Percentiles rank a stretch among this genome's conserved stretches.
These are phyloP conservation scores for Diaperis boleti DNA, from an alignment of 2,888 invertebrate species.

Conservation along the genomic window DNA sequence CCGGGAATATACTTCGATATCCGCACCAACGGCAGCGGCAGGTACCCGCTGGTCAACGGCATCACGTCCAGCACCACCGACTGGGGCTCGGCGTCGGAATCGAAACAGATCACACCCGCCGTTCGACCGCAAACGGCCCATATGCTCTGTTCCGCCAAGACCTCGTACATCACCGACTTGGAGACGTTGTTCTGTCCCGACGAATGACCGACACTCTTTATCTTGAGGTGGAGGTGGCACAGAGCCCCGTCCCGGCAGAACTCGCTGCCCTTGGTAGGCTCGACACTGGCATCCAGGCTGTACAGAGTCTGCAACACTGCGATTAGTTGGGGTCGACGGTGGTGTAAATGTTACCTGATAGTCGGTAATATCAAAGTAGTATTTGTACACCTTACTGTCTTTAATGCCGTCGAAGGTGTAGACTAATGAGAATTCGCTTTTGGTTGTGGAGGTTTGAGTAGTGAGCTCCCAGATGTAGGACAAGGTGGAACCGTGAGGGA, in stretches of 20 bases:
- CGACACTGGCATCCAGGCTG: conserved; percentile 81
- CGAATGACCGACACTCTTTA: conserved; percentile 66
- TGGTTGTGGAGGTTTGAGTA: conserved; percentile 67
- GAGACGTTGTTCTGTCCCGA: conserved; percentile 48
- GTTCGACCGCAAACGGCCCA: conserved; percentile 95
- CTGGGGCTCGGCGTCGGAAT: conserved; percentile 69
- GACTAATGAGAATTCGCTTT: conserved; percentile 74
- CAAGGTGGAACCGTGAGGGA: conserved; percentile 80
- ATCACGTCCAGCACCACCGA: conserved; percentile 88
- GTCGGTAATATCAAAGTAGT: conserved; percentile 84
- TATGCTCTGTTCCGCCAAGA: conserved; percentile 89
- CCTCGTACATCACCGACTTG: conserved; percentile 92
- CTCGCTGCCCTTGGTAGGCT: conserved; percentile 84
- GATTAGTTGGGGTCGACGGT: background rate
- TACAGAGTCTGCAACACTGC: conserved; percentile 77
- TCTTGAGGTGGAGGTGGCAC: conserved; percentile 83
- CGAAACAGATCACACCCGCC: conserved; percentile 76
- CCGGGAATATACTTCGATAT: conserved; percentile 92
- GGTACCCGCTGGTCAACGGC: conserved; percentile 91
- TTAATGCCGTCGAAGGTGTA: conserved; percentile 67
- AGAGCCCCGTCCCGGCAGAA: conserved; percentile 91
- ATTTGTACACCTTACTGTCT: conserved; percentile 69
- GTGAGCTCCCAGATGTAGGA: conserved; percentile 85
- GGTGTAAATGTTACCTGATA: conserved; percentile 73
- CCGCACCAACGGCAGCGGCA: conserved; percentile 89